These are phyloP conservation scores for Nycticryphes semicollaris DNA, from an alignment of 2,113 vertebrate species.

Conservation along the genomic window DNA sequence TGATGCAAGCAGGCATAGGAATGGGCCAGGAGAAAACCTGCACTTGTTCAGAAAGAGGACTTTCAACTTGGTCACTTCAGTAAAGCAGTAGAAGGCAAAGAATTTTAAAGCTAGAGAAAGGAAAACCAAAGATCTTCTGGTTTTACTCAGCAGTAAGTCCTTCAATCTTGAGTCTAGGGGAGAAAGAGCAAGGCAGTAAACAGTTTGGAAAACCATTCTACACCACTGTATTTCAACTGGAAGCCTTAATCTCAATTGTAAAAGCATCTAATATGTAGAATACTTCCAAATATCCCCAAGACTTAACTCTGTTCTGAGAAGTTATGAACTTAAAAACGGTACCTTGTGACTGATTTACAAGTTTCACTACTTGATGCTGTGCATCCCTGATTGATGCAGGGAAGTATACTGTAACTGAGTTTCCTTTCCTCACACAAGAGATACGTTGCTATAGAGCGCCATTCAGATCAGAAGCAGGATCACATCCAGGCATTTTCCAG, in stretches of 20 bases:
- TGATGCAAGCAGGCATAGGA: fast-evolving
- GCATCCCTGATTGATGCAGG: not conserved
- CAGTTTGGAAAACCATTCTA: not conserved
- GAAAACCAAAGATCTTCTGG: not conserved
- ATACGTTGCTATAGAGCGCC: not conserved
- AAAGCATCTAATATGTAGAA: not conserved
- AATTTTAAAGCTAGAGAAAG: not conserved
- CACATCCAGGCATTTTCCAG: not conserved
- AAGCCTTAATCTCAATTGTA: not conserved
- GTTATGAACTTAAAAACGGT: not conserved
- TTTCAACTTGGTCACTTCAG: not conserved
- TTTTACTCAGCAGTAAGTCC: not conserved
- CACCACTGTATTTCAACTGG: not conserved
- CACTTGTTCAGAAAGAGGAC: not conserved
- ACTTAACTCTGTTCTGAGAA: not conserved
- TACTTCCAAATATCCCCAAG: not conserved
- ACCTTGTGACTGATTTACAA: not conserved
- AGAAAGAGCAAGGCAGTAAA: not conserved
- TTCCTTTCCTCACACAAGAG: not conserved
- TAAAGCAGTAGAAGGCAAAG: not conserved
- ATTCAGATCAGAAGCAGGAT: not conserved
- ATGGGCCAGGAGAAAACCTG: not conserved
- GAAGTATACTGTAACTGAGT: not conserved
- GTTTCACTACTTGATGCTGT: not conserved
- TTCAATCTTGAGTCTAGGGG: not conserved